Base-by-base conservation (phyloP, 2,888 invertebrate species). In the Eristalis pertinax region DNA sequence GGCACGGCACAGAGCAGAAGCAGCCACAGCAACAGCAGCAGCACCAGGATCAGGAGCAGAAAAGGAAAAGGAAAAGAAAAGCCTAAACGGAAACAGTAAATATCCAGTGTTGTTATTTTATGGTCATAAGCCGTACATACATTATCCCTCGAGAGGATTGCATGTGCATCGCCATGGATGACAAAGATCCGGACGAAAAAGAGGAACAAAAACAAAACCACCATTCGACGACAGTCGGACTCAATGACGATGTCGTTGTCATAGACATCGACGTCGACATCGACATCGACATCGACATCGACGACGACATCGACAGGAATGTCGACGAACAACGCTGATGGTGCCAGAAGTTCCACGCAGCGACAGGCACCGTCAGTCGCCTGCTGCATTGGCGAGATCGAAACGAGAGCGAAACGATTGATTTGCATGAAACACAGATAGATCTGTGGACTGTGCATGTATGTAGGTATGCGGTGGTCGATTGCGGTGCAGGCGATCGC, bases 101-200 rank as follows among this genome's bases (percentile, higher is more conserved):
- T 87, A 79, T 87, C 76, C 84, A 84, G 84, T 83, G 84, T 84
- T 84, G 87, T 80, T 87, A 84, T 87, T 87, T 87, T 87, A 87
- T 87, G 84, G 84, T 84, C 84, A 87, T 87, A 87, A 84, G 87
- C 87, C 64, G 68, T 80, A 75, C 80, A 87, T 87, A 87, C 60
- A 87, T 84, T 87, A 87, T 87, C 87, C 87, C 84, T 60, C 26
- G 50, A 50, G 79, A 87, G 75, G 76, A 84, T 76, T 64, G 68
- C 79, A 73, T 79, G 79, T 72, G 82, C 74, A 74, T 64, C 65
- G 63, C 69, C 24, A n/a, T 43, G 58, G 50, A 75, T 78, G 74
- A 75, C 83, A 70, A 72, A 76, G 77, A 62, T 35, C 38, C 58
- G 64, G 62, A 77, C 24, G 29, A 64, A 50, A 50, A 50, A 19